A percentile compares a stretch with the other conserved stretches of the same genome.
These are phyloP conservation scores for Clitarchus hookeri DNA, from an alignment of 2,888 invertebrate species.

Conservation along the genomic window DNA sequence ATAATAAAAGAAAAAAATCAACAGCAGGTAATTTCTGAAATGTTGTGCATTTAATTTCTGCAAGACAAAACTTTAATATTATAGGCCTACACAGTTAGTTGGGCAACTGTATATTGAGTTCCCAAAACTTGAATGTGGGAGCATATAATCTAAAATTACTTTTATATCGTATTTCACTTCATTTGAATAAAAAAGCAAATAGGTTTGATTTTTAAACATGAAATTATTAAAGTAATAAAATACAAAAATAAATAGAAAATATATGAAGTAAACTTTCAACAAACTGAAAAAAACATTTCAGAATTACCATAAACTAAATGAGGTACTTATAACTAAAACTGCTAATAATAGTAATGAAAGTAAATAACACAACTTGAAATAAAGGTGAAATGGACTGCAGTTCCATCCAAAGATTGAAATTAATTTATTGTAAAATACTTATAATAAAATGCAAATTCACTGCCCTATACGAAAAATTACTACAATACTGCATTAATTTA, in stretches of 20 bases:
- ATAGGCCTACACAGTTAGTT: neutral
- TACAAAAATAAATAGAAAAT: neutral
- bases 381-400: neutral
- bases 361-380: neutral
- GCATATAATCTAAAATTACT: too few species aligned
- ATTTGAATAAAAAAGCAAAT: too few species aligned
- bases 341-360: neutral
- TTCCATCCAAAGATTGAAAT: slow-evolving; percentile 7
- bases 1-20: neutral
- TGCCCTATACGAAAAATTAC: too few species aligned
- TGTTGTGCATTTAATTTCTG: neutral
- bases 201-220: too few species aligned
- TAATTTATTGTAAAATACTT: neutral
- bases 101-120: neutral
- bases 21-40: neutral
- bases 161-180: too few species aligned
- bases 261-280: neutral
- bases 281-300: slow-evolving; percentile 6
- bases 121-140: neutral
- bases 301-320: neutral
- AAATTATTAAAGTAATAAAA: too few species aligned
- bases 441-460: neutral
- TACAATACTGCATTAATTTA: too few species aligned
- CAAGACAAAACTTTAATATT: neutral
- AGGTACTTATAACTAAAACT: neutral